These are phyloP conservation scores for Rhizoglyphus robini DNA, from an alignment of 1,140 invertebrate genomes.

Conservation along the genomic window DNA sequence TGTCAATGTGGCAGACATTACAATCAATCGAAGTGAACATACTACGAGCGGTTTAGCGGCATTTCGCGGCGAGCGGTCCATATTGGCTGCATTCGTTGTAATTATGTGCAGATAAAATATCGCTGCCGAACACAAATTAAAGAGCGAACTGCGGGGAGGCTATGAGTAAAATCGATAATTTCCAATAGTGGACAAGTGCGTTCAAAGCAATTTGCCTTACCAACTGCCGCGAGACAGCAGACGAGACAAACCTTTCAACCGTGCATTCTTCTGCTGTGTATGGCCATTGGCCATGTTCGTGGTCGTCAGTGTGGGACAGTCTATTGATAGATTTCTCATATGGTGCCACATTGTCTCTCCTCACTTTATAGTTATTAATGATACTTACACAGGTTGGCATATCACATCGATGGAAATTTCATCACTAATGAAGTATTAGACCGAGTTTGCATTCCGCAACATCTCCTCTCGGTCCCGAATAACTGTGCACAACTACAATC, in stretches of 20 bases:
- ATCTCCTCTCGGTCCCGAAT: constrained; percentile 46
- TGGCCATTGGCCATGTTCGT: constrained; percentile 38
- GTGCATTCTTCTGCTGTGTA: constrained; percentile 40
- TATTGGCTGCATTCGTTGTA: no score
- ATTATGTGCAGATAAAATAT: no score
- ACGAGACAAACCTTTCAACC: background rate
- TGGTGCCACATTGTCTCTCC: constrained; percentile 44
- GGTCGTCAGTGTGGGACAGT: constrained; percentile 41
- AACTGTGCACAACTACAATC: constrained; percentile 47
- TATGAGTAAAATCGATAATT: no score
- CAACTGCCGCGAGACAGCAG: no score
- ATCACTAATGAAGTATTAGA: constrained; percentile 30
- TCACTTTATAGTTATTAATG: constrained; percentile 36
- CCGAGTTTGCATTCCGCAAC: constrained; percentile 48
- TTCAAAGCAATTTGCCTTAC: no score
- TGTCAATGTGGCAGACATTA: no score
- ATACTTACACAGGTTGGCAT: background rate
- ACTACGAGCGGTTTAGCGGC: no score
- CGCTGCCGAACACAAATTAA: no score
- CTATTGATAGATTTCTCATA: constrained; percentile 43
- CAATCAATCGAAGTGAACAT: no score
- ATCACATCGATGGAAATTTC: background rate
- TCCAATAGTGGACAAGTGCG: no score
- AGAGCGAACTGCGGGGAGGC: no score
- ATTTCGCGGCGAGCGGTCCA: no score